A percentile compares a stretch with the other conserved stretches of the same genome.
phyloP scores from a whole-genome alignment of 2,888 invertebrate species.

The Diaperis boleti region DNA sequence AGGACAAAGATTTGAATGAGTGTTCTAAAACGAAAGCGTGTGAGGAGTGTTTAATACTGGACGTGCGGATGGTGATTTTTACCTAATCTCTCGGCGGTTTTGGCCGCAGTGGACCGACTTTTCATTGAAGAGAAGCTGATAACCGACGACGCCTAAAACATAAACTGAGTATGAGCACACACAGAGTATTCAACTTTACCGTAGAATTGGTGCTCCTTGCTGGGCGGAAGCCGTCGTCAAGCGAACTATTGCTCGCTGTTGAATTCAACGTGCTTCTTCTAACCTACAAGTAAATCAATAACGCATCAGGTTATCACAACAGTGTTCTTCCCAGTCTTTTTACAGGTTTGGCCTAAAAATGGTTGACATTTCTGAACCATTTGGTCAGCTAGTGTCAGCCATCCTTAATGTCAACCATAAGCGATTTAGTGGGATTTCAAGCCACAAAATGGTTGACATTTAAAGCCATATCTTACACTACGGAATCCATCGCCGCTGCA shows the following conservation, averaged over 20 bases:
- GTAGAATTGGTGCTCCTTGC: neutral
- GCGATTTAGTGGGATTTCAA: no score
- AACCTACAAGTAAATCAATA: no score
- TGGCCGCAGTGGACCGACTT: neutral
- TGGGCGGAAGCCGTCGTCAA: conserved; percentile 2
- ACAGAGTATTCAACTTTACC: neutral
- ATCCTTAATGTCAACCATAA: no score
- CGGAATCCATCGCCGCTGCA: conserved; percentile 8
- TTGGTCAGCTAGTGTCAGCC: no score
- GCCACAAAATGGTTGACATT: no score
- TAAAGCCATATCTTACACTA: neutral
- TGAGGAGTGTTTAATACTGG: neutral
- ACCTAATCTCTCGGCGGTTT: conserved; percentile 17
- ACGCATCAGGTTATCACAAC: no score
- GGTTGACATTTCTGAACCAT: no score
- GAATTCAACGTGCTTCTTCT: no score
- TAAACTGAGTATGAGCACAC: neutral
- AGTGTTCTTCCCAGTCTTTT: no score
- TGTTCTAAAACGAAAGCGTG: conserved; percentile 12
- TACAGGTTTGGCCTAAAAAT: no score
- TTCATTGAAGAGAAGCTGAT: conserved; percentile 24
- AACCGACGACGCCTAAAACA: conserved; percentile 18
- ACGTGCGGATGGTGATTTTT: neutral
- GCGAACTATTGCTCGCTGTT: no score
- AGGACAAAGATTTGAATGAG: conserved; percentile 1